Percentiles rank a stretch among this genome's conserved stretches.
Conservation (phyloP, 2,113 vertebrate genomes). For the Mormyrus lacerda region DNA sequence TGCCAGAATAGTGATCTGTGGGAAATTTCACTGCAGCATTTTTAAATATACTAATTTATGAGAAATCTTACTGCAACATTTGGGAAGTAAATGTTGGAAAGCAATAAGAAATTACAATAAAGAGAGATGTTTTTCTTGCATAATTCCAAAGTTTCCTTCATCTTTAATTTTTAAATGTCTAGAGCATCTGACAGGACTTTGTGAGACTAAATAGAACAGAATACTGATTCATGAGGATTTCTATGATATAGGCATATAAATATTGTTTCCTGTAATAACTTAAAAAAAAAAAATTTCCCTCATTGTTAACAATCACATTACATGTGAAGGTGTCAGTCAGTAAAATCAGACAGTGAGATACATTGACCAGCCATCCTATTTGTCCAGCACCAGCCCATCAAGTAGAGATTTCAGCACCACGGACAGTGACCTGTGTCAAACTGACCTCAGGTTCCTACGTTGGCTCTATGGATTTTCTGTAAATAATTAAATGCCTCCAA, state of each 20-base stretch:
- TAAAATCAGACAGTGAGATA: background rate
- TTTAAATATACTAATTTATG: too few relatives aligned
- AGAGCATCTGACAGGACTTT: too few relatives aligned
- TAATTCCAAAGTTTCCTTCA: too few relatives aligned
- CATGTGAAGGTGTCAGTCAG: background rate
- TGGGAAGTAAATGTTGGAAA: too few relatives aligned
- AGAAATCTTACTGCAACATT: too few relatives aligned
- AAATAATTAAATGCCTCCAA: background rate
- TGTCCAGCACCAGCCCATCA: background rate
- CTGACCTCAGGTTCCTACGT: background rate
- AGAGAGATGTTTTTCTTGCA: too few relatives aligned
- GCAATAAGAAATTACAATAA: too few relatives aligned
- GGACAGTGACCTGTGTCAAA: background rate
- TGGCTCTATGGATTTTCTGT: background rate
- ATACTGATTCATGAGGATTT: too few relatives aligned
- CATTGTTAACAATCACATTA: background rate
- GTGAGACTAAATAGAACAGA: too few relatives aligned
- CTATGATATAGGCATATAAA: background rate
- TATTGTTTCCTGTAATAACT: background rate
- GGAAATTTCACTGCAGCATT: too few relatives aligned
- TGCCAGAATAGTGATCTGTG: too few relatives aligned
- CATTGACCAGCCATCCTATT: background rate
- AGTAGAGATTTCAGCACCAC: background rate
- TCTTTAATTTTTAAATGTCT: too few relatives aligned
- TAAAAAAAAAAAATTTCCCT: background rate